Percentiles rank a stretch among this genome's conserved stretches.
These are phyloP conservation scores for Epizoanthus fatuus DNA, from an alignment of 92 coral and sea anemone genomes.

Conservation along the genomic window DNA sequence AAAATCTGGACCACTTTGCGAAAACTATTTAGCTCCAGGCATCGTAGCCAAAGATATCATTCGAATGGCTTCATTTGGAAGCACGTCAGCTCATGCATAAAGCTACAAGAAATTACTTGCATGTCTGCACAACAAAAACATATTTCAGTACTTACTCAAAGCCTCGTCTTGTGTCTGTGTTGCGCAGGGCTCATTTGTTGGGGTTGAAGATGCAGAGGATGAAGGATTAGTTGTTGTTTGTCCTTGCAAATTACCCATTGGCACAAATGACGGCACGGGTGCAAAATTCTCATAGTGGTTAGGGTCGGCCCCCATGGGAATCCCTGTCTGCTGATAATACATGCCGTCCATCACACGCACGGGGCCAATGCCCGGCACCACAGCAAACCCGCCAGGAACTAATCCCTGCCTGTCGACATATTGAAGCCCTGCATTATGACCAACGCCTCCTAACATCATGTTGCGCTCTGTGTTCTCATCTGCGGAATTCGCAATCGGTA, in stretches of 20 bases:
- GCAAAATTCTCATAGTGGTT: conserved; percentile 86
- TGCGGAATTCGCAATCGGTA: conserved; percentile 87
- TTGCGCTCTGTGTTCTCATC: conserved; percentile 71
- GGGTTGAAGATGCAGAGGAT: conserved; percentile 32
- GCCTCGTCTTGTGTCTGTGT: conserved; percentile 75
- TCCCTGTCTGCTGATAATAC: conserved; percentile 74
- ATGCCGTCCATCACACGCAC: conserved; percentile 83
- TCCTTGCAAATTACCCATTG: conserved; percentile 69
- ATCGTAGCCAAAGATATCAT: neutral
- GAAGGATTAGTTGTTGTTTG: conserved; percentile 56
- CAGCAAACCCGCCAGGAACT: conserved; percentile 78
- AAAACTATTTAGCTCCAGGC: conserved; percentile 29
- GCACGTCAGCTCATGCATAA: conserved; percentile 24
- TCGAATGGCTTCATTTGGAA: conserved; percentile 33
- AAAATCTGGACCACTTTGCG: conserved; percentile 26
- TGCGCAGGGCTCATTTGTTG: conserved; percentile 50
- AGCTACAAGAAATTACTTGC: conserved; percentile 33
- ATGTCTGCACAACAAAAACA: conserved; percentile 44
- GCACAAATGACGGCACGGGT: conserved; percentile 77
- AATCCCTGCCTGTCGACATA: conserved; percentile 81
- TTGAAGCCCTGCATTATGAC: conserved; percentile 66
- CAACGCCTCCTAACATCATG: conserved; percentile 29
- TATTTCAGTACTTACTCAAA: conserved; percentile 73
- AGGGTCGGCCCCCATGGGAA: conserved; percentile 89
- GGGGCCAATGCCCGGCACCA: conserved; percentile 89